Evolutionary conservation across 2,797 vertebrate species (phyloP).

Genomic region (Xiphophorus birchmanni): DNA sequence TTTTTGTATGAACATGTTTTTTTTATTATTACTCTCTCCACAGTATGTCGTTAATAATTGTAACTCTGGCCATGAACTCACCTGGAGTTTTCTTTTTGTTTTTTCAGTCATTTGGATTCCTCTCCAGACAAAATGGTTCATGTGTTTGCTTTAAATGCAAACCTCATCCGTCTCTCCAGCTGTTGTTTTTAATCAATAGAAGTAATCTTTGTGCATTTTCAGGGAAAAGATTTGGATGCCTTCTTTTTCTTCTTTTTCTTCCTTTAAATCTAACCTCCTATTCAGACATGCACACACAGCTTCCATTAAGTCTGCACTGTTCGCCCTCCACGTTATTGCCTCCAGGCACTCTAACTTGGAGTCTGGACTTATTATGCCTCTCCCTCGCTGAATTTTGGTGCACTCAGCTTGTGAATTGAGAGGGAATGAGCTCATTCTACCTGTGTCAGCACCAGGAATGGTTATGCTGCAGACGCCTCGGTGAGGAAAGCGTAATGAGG

Average conservation of each 20-base stretch:
- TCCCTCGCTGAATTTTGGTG: conserved; percentile 60
- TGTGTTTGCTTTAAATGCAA: conserved; percentile 12
- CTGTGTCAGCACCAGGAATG: conserved; percentile 59
- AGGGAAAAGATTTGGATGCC: not conserved
- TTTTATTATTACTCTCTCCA: not conserved
- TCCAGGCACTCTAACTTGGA: conserved; percentile 66
- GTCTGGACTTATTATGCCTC: conserved; percentile 71
- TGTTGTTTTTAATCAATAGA: conserved; percentile 24
- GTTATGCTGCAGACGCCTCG: conserved; percentile 43
- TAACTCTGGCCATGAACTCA: conserved; percentile 10
- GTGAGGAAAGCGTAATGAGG: conserved; percentile 64
- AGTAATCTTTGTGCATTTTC: conserved; percentile 21
- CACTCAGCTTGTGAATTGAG: conserved; percentile 62
- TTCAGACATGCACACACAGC: conserved; percentile 42
- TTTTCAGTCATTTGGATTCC: not conserved
- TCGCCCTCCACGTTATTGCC: conserved; percentile 66
- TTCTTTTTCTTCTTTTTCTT: not conserved
- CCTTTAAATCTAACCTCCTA: conserved; percentile 25
- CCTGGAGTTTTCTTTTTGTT: not conserved
- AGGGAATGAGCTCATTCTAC: conserved; percentile 65
- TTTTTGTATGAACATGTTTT: not conserved
- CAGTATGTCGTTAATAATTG: not conserved
- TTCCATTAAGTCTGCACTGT: conserved; percentile 56
- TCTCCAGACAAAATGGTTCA: conserved; percentile 3
- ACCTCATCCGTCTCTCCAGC: not conserved